Base-by-base conservation (phyloP, 2,113 vertebrate genomes). In the Cryptomyrus ogoouensis region DNA sequence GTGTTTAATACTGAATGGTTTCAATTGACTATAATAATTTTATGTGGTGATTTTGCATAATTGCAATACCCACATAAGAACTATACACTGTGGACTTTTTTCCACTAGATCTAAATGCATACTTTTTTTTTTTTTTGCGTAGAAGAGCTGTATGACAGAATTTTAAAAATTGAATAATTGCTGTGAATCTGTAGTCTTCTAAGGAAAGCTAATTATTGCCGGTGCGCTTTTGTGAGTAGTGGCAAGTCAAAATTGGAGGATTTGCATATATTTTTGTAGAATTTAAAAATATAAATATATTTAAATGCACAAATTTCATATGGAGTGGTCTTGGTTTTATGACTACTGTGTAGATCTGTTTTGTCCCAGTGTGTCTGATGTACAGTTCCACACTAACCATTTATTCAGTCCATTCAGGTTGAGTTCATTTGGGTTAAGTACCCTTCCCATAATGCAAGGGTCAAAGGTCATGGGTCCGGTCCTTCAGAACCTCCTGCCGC, bases 1-100 rank as follows among this genome's bases (percentile, higher is more conserved):
- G 49, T 52, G 84, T 52, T 87, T 87, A 31, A 89, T 31, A 47
- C 44, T 47, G 13, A 89, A 74, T 50, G 62, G 5, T 89, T 89
- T 19, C 44, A 77, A 47, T 74, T 88, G 42, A 50, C 44, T 84
- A n/a, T 44, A 87, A 47, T 27, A 50, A 87, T 52, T 87, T 27
- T 87, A 49, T 52, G 49, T 27, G 21, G 47, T 87, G n/a, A 31
- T 53, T 87, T 87, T 27, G 24, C 46, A 19, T 50, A 50, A 89
- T 49, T 70, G 15, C 44, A 74, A 31, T 27, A 77, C n/a, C 62
- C 62, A 49, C 44, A 89, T 39, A 84, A 47, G 21, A 84, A 47
- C 44, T 21, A 46, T 21, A 7, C 39, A 42, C 19, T 35, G 12
- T 39, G 1, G 42, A 27, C 77, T 83, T 44, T 44, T 46, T 21